These are phyloP conservation scores for Frieseomelitta varia DNA, from an alignment of 1,140 invertebrate genomes.

Conservation along the genomic window DNA sequence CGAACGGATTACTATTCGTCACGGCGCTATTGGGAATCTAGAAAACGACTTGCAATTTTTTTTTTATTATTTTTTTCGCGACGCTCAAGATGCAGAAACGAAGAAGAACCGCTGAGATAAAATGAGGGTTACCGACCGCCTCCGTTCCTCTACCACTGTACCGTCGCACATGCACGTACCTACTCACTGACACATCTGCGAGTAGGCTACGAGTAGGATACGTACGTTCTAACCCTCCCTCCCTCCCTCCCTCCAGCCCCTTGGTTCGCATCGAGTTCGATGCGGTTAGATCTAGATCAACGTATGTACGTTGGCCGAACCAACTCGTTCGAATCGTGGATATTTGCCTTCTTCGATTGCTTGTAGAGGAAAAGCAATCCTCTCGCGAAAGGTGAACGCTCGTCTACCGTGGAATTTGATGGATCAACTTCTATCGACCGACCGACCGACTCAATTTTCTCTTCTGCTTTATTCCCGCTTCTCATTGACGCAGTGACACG, in stretches of 20 bases:
- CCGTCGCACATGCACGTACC: too few species aligned
- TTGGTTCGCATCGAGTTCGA: conserved; percentile 5
- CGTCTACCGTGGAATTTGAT: too few species aligned
- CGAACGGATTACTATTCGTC: too few species aligned
- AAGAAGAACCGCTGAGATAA: conserved; percentile 57
- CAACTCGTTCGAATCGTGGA: neutral
- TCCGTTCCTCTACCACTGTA: neutral
- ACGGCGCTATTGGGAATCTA: too few species aligned
- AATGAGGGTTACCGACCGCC: conserved; percentile 68
- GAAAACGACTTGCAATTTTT: neutral
- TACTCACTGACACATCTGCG: neutral
- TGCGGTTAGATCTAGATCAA: neutral
- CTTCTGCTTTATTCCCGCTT: too few species aligned
- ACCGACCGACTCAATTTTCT: too few species aligned
- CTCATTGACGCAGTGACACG: too few species aligned
- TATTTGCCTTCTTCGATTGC: too few species aligned
- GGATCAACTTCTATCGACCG: too few species aligned
- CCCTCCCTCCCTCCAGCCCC: neutral
- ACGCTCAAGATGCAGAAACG: conserved; percentile 57
- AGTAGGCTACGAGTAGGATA: too few species aligned
- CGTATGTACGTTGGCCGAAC: neutral
- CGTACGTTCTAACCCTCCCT: neutral
- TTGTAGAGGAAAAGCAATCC: rapidly evolving
- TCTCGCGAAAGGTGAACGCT: too few species aligned
- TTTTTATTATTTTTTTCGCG: conserved; percentile 43